Evolutionary conservation across 2,888 invertebrate genomes (phyloP), one percentile per base, ranked within the genome.

Genomic region (Tiliacea citrago): DNA sequence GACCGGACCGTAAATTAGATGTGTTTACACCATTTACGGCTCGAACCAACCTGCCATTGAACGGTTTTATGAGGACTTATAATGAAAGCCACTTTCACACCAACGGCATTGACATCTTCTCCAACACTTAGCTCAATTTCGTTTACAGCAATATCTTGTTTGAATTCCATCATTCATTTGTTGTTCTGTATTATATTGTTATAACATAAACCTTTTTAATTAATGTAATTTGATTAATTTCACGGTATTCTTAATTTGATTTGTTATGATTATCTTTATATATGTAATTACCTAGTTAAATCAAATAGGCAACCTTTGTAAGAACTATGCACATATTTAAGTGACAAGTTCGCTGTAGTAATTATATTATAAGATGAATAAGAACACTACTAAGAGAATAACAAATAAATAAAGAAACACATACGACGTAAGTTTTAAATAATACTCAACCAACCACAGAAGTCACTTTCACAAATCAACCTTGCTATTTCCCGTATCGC

Each of bases 401-500:
- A 39, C 5, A 39, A 39, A 39, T 39, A 39, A 39, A 4, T 39
- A 39, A 39, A 5, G 42, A 42, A 42, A 42, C 42, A 42, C 42
- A 8, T 9, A 6, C 42, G 9, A 42, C 9, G 8, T 9, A 42
- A 42, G 7, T 18, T 29, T 4, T n/a, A n/a, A 60, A 39, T 49
- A 49, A 49, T 4, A 49, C n/a, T 4, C 4, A 18, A 5, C 7
- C 29, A 62, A 53, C 65, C 76, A 29, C 1, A 42, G 49, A 24
- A 53, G 9, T 24, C 2, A 53, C 58, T 76, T 68, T 75, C 62
- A 75, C 68, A 78, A 81, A 70, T 39, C 24, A 78, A 75, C 68
- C 72, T 84, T 86, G 61, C 68, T 70, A 18, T 49, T 55, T 72
- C 9, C 61, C 81, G 77, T 76, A 39, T 6, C 80, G 77, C 75